Percentiles rank a stretch among this genome's conserved stretches.
phyloP scores from a whole-genome alignment of 2,888 invertebrate species.

The Drosophila sordidula region DNA sequence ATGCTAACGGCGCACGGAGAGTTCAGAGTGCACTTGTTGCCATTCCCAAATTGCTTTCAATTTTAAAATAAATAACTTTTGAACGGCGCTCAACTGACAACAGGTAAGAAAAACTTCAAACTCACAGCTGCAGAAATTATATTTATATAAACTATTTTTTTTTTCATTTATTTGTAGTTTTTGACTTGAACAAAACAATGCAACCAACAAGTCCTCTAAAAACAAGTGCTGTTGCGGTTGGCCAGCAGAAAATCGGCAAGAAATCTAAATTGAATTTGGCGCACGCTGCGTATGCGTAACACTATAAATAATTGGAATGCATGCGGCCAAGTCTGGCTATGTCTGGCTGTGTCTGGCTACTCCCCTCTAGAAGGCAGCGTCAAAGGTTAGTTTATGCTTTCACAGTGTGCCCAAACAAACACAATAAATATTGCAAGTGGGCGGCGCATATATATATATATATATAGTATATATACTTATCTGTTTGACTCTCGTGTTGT shows the following conservation, averaged over 20 bases:
- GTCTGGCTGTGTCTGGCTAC: slow-evolving; percentile 24
- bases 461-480: background rate
- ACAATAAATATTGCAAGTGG: slow-evolving; percentile 68
- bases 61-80: slow-evolving; percentile 42
- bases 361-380: slow-evolving; percentile 22
- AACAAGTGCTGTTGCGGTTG: slow-evolving; percentile 6
- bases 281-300: slow-evolving; percentile 55
- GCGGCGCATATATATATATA: slow-evolving; percentile 38
- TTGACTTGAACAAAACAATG: slow-evolving; percentile 31
- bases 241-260: slow-evolving; percentile 8
- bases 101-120: slow-evolving; percentile 60
- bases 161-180: slow-evolving; percentile 4
- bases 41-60: slow-evolving; percentile 60
- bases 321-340: slow-evolving; percentile 12
- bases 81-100: slow-evolving; percentile 35
- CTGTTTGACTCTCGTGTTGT: background rate
- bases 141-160: background rate
- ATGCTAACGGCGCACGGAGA: slow-evolving; percentile 21
- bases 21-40: slow-evolving; percentile 70
- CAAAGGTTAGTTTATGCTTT: slow-evolving; percentile 60
- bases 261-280: slow-evolving; percentile 46
- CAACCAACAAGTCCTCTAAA: slow-evolving; percentile 17
- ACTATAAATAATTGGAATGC: slow-evolving; percentile 60
- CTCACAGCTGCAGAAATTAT: slow-evolving; percentile 35
- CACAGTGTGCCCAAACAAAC: slow-evolving; percentile 38